Base-by-base conservation (phyloP, 1,140 invertebrate genomes). In the Varroa destructor region DNA sequence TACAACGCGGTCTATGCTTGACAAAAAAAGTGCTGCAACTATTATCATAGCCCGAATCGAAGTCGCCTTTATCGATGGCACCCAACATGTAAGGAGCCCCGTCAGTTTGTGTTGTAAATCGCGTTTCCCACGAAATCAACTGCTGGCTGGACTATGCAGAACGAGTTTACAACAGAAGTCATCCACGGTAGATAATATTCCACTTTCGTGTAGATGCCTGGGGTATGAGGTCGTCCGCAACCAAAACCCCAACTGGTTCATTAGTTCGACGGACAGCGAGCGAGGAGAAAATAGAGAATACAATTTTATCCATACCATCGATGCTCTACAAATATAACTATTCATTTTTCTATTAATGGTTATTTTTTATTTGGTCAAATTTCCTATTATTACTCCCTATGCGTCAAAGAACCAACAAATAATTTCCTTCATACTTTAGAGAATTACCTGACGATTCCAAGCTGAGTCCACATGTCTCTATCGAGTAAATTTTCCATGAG, bases 161-260 rank as follows among this genome's bases (percentile, higher is more conserved):
- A 12, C 46, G 14, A 5, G 0, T 40, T 14, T 3, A 37, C 61
- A 40, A 37, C 40, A 4, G 12, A 1, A 12, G 12, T 12, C 51
- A 81, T 81, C 81, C 81, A 82, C 40, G 73, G 72, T 25, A 78
- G 75, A 76, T 78, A 83, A 43, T 75, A 77, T 14, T 77, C 75
- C 4, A 87, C 81, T 67, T 82, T 79, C 6, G 84, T 85, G 77
- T 87, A 87, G 1, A 87, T 83, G 6, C 85, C 86, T 1, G 86
- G 86, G 2, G 82, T 75, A n/a, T 81, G 78, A 0, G 75, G 75
- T 43, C 83, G 74, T 1, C 83, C 86, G 76, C 86, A 87, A 12
- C 85, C 84, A 71, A 84, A 79, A 0, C 87, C 87, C 61, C 61
- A 67, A 46, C 61, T 67, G 61, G 12, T 40, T 12, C 2, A 40